Conservation (phyloP, 2,888 invertebrate genomes). For the Petrophora chlorosata region DNA sequence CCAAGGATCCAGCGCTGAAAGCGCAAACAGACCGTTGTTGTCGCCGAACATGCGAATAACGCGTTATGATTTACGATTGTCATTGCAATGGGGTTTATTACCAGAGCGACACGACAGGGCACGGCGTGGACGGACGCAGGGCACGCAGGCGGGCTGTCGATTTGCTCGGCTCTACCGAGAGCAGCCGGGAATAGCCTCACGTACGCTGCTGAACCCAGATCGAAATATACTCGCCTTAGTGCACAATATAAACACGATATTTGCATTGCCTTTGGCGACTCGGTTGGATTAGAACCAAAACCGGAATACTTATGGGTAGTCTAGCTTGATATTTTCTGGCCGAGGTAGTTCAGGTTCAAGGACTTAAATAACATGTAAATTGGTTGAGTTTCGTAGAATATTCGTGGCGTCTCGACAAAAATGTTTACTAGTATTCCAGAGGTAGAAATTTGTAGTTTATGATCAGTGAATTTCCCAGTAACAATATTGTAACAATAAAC, state of each 20-base stretch:
- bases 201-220: conserved; percentile 20
- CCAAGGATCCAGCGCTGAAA: conserved; percentile 31
- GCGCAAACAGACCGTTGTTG: conserved; percentile 37
- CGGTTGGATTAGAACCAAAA: conserved; percentile 13
- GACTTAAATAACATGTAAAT: too few relatives aligned
- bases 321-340: neutral
- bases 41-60: conserved; percentile 35
- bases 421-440: too few relatives aligned
- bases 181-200: conserved; percentile 27
- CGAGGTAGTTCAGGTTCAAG: too few relatives aligned
- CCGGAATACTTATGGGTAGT: conserved; percentile 8
- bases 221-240: conserved; percentile 24
- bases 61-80: conserved; percentile 42
- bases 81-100: conserved; percentile 39
- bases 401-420: too few relatives aligned
- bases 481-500: too few relatives aligned
- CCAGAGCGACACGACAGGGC: conserved; percentile 25
- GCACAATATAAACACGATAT: conserved; percentile 28
- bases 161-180: conserved; percentile 24
- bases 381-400: too few relatives aligned
- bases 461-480: too few relatives aligned
- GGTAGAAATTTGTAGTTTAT: too few relatives aligned
- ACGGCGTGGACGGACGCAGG: too few relatives aligned
- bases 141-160: conserved; percentile 29
- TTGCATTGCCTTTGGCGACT: conserved; percentile 27